phyloP scores from a whole-genome alignment of 2,888 invertebrate genomes.

The Polietes domitor region DNA sequence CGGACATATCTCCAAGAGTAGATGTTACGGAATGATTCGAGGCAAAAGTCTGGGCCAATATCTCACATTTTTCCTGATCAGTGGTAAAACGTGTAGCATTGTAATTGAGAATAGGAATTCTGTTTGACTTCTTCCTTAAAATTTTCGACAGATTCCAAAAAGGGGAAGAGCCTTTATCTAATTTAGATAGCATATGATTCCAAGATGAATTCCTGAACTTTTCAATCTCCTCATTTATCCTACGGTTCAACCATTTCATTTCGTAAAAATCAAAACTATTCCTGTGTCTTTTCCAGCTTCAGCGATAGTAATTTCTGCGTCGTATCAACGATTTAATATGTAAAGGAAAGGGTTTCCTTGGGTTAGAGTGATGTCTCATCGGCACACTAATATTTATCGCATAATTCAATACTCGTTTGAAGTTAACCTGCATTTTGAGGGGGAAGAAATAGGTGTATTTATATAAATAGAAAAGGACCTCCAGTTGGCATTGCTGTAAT shows the following conservation, averaged over 20 bases:
- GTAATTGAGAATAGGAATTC: constrained; percentile 38
- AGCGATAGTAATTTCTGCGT: not conserved
- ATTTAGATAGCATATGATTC: constrained; percentile 29
- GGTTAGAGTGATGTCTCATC: not conserved
- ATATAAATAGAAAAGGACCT: not conserved
- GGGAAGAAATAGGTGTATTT: not conserved
- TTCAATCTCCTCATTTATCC: constrained; percentile 28
- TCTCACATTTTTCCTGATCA: constrained; percentile 28
- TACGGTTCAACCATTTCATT: not conserved
- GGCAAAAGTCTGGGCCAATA: constrained; percentile 36
- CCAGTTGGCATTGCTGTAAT: constrained; percentile 2
- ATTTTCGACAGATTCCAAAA: constrained; percentile 59
- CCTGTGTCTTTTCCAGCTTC: constrained; percentile 3
- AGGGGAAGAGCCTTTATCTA: constrained; percentile 47
- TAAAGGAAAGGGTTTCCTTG: not conserved
- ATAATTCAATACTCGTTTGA: not conserved
- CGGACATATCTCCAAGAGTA: no score
- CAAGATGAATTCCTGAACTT: constrained; percentile 51
- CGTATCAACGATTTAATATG: not conserved
- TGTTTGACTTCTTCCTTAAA: constrained; percentile 34
- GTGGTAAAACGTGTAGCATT: not conserved
- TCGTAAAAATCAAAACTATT: constrained; percentile 11
- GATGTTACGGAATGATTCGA: no score
- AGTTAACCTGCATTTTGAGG: not conserved
- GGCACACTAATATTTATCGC: not conserved